A percentile compares a stretch with the other conserved stretches of the same genome.
Evolutionary conservation across 2,113 vertebrate species (phyloP).

Genomic region (Rattus rattus): DNA sequence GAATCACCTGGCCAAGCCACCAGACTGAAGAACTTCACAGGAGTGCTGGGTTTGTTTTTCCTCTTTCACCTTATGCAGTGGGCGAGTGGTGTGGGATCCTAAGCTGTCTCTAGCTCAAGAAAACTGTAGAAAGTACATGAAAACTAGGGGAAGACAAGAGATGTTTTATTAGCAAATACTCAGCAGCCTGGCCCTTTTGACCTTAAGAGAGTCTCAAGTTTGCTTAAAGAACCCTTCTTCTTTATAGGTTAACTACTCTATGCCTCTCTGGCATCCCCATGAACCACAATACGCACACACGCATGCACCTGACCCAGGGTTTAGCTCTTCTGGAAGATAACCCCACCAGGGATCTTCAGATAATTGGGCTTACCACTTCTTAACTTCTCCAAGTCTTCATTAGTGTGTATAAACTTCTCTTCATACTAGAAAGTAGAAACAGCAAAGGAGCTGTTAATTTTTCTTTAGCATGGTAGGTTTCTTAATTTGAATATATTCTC

Average conservation of each 20-base stretch:
- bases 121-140: neutral
- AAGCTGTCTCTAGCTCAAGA: neutral
- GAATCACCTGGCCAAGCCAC: neutral
- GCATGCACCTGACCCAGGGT: neutral
- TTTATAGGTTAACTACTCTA: neutral
- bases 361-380: neutral
- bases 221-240: neutral
- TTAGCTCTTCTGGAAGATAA: neutral
- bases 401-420: conserved; percentile 43
- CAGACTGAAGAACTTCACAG: neutral
- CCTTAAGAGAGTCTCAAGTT: neutral
- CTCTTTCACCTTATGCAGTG: neutral
- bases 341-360: neutral
- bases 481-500: neutral
- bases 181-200: neutral
- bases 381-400: conserved; percentile 57
- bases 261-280: neutral
- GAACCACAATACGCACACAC: neutral
- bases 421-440: conserved; percentile 64
- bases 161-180: neutral
- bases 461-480: neutral
- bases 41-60: neutral
- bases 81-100: neutral
- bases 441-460: neutral
- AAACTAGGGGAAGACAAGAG: neutral